phyloP scores from a whole-genome alignment of 2,888 invertebrate genomes.

The Plagiodera versicolora region DNA sequence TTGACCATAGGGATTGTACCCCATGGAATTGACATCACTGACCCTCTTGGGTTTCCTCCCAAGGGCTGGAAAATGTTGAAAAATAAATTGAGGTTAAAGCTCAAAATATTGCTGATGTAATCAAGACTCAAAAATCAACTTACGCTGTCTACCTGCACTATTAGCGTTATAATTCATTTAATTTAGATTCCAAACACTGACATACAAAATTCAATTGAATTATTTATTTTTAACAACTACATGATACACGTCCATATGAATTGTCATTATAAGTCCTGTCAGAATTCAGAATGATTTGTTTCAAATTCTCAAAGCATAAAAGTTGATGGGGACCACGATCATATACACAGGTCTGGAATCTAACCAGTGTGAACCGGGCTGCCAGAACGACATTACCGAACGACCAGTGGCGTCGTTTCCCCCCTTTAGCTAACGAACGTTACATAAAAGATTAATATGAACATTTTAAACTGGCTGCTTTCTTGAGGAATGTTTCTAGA shows the following conservation, averaged over 20 bases:
- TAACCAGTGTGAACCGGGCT: no score
- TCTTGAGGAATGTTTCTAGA: no score
- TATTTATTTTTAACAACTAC: slow-evolving; percentile 8
- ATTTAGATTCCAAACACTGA: slow-evolving; percentile 1
- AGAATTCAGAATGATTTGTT: no score
- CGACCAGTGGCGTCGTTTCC: no score
- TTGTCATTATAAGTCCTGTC: slow-evolving; percentile 9
- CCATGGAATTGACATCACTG: slow-evolving; percentile 71
- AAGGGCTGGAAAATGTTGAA: slow-evolving; percentile 43
- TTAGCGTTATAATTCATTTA: slow-evolving; percentile 54
- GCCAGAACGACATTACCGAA: no score
- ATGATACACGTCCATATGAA: slow-evolving; percentile 17
- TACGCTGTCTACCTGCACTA: slow-evolving; percentile 49
- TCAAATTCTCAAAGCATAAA: no score
- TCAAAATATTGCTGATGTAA: slow-evolving; percentile 16
- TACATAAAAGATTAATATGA: no score
- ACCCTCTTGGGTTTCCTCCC: slow-evolving; percentile 67
- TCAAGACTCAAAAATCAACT: slow-evolving; percentile 31
- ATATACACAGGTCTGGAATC: no score
- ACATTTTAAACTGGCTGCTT: no score
- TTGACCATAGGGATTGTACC: slow-evolving; percentile 52
- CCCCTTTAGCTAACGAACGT: no score
- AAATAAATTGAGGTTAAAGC: slow-evolving; percentile 22
- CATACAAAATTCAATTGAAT: slow-evolving; percentile 11
- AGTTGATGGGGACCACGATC: no score